These are phyloP conservation scores for Callyntrura sp. DNA, from an alignment of 2,888 invertebrate genomes.

Conservation along the genomic window DNA sequence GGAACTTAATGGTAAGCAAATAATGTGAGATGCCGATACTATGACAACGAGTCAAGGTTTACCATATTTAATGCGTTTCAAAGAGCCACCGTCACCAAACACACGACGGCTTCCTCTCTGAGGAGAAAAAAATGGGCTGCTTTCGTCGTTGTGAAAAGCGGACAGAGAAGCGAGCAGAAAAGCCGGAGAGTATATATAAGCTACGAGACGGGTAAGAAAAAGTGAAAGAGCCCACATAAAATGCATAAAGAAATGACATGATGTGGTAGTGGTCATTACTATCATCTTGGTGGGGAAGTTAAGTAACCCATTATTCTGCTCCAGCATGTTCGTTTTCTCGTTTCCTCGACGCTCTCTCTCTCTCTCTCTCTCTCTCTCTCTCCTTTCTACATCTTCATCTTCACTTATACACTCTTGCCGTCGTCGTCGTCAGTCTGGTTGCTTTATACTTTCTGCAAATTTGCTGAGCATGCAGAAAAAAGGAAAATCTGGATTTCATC, in stretches of 20 bases:
- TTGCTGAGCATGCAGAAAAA: slow-evolving; percentile 15
- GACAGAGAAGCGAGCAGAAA: not conserved
- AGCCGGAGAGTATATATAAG: not conserved
- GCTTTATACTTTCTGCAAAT: not conserved
- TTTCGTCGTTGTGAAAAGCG: not conserved
- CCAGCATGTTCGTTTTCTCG: not conserved
- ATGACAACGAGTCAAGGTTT: slow-evolving; percentile 19
- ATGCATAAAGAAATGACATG: slow-evolving; percentile 1
- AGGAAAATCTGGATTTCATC: not conserved
- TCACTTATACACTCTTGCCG: too few relatives aligned
- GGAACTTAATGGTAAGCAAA: slow-evolving; percentile 46
- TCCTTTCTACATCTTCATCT: not conserved
- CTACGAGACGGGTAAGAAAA: not conserved
- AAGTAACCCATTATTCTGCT: slow-evolving; percentile 11
- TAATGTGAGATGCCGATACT: slow-evolving; percentile 2
- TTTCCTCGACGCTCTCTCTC: not conserved
- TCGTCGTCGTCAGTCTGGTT: not conserved
- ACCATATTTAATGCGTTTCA: slow-evolving; percentile 30
- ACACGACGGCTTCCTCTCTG: not conserved
- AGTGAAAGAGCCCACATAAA: slow-evolving; percentile 33
- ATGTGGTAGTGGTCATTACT: slow-evolving; percentile 5
- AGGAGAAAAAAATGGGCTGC: not conserved
- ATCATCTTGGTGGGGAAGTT: not conserved
- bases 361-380: too few relatives aligned
- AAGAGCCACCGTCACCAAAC: too few relatives aligned